Base-by-base conservation (phyloP, 2,113 vertebrate species). In the Podocnemis expansa region DNA sequence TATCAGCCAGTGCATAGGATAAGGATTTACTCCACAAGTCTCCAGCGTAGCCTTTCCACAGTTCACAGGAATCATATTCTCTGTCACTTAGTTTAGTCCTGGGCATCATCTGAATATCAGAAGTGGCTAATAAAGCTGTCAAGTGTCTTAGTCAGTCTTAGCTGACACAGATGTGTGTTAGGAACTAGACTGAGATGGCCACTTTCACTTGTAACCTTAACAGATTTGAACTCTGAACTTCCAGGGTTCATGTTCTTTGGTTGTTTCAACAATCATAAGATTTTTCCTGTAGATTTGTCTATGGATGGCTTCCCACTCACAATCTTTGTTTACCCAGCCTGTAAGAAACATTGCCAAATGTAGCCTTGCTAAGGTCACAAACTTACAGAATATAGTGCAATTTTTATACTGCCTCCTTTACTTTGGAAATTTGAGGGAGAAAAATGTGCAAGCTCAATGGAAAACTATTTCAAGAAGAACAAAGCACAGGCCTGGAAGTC, bases 221-320 rank as follows among this genome's bases (percentile, higher is more conserved):
- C 73, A 27, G 21, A 1, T 78, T 43, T 73, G 47, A 84, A 31
- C 34, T 6, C 10, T 58, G 51, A 6, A 1, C 84, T 3, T 58
- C 63, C 9, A 0, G 11, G 1, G 3, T 14, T 6, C 85, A n/a
- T 27, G 2, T 13, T 6, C 0, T 0, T 34, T 47, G 54, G 16
- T 4, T 73, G 0, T 85, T 80, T 43, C 49, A 84, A 25, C 49
- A n/a, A 41, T 75, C 41, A 25, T 13, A 43, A 75, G 41, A 10
- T 43, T 75, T 22, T 75, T 75, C 22, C 24, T 45, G 24, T 27
- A 43, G 41, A 43, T 43, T 27, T 27, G 38, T 27, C 21, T 13
- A 22, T 45, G 41, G 41, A 75, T 75, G 10, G 22, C 41, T 76
- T 25, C 27, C 24, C 13, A 45, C 73, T 76, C 73, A 5, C 63